A percentile compares a stretch with the other conserved stretches of the same genome.
Conservation (phyloP, 2,888 invertebrate genomes). For the Malachius bipustulatus region DNA sequence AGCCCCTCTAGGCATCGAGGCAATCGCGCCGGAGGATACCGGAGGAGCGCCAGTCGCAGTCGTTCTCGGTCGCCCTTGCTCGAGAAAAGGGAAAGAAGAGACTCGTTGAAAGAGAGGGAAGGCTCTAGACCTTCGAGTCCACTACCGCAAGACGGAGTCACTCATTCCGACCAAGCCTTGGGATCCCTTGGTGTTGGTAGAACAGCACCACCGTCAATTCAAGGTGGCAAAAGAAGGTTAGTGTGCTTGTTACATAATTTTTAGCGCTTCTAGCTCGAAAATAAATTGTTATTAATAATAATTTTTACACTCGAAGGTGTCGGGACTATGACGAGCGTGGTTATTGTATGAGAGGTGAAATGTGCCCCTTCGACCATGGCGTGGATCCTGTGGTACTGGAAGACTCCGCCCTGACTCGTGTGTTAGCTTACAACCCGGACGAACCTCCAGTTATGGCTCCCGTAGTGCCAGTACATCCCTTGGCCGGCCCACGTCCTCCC, state of each 20-base stretch:
- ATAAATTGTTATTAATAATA: too few relatives aligned
- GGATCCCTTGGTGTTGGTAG: too few relatives aligned
- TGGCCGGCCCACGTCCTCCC: slow-evolving; percentile 23
- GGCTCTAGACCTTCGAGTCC: too few relatives aligned
- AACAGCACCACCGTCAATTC: too few relatives aligned
- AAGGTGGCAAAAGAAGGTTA: too few relatives aligned
- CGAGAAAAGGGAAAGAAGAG: slow-evolving; percentile 33
- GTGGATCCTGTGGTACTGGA: slow-evolving; percentile 91
- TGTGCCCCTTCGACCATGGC: slow-evolving; percentile 96
- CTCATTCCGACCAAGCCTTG: too few relatives aligned
- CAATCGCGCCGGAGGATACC: too few relatives aligned
- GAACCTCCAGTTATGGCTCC: slow-evolving; percentile 26
- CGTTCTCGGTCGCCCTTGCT: slow-evolving; percentile 39
- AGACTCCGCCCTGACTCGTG: slow-evolving; percentile 54
- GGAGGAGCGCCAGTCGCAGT: slow-evolving; percentile 5
- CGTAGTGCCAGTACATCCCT: slow-evolving; percentile 31
- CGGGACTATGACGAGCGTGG: slow-evolving; percentile 74
- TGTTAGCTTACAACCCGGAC: slow-evolving; percentile 42
- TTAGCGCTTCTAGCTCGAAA: too few relatives aligned
- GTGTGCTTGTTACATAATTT: too few relatives aligned
- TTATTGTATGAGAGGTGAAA: slow-evolving; percentile 85
- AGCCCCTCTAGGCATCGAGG: too few relatives aligned
- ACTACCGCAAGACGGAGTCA: too few relatives aligned
- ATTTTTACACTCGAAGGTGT: too few relatives aligned
- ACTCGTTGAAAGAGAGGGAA: slow-evolving; percentile 35